Percentiles rank a stretch among this genome's conserved stretches.
phyloP scores from a whole-genome alignment of 2,888 invertebrate species.

The Sarcophaga rosellei region DNA sequence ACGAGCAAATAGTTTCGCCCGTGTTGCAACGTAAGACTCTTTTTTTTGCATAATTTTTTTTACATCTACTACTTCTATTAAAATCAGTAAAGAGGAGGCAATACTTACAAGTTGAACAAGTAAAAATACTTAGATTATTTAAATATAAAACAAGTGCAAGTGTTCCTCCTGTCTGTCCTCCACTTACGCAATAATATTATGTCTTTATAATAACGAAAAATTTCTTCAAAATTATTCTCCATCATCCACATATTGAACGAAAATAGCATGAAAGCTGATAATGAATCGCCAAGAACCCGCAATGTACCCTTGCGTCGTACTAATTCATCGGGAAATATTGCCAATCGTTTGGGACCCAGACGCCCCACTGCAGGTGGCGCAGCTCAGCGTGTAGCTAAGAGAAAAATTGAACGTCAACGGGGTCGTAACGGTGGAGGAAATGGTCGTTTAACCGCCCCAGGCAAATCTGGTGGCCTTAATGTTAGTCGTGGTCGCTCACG shows the following conservation, averaged over 20 bases:
- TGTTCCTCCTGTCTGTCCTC: conserved; percentile 38
- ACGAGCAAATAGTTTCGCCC: conserved; percentile 78
- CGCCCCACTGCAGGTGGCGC: conserved; percentile 75
- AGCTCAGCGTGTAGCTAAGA: conserved; percentile 74
- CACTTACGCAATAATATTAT: conserved; percentile 47
- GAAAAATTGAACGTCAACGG: conserved; percentile 70
- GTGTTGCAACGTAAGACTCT: conserved; percentile 81
- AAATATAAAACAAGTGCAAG: conserved; percentile 20
- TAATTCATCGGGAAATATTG: conserved; percentile 75
- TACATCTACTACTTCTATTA: conserved; percentile 33
- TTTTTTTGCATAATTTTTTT: conserved; percentile 33
- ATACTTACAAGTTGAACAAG: conserved; percentile 20
- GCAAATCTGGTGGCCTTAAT: conserved; percentile 61
- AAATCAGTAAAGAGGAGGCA: conserved; percentile 47
- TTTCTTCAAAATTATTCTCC: conserved; percentile 60
- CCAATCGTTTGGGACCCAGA: conserved; percentile 75
- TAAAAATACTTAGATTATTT: conserved; percentile 8
- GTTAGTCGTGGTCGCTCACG: conserved; percentile 73
- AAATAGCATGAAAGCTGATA: conserved; percentile 81
- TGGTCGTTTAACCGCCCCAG: conserved; percentile 56
- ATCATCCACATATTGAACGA: conserved; percentile 54
- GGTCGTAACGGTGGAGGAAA: conserved; percentile 44
- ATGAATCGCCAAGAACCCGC: conserved; percentile 73
- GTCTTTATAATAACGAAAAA: conserved; percentile 51
- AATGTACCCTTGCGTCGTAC: conserved; percentile 74